Base-by-base conservation (phyloP, 2,888 invertebrate species). In the Acrobasis suavella region DNA sequence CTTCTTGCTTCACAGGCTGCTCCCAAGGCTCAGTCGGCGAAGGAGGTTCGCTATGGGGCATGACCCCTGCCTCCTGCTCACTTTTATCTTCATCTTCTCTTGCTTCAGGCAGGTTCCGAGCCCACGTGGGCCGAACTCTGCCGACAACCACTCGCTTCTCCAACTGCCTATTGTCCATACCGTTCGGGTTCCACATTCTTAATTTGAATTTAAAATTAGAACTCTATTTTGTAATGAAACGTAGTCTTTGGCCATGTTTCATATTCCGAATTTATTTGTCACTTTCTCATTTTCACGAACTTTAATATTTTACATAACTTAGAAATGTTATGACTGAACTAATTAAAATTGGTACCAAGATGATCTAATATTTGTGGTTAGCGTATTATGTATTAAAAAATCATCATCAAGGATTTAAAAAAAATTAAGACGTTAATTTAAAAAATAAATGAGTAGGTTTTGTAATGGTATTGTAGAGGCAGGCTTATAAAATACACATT, bases 131-230 rank as follows among this genome's bases (percentile, higher is more conserved):
- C 54, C 93, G 75, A 63, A 93, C 93, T 67, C 92, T 83, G 66
- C 94, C 94, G 62, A 94, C 93, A 67, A 94, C 93, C 70, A 94
- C 93, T 65, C 94, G 87, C 81, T 94, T 94, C 86, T 94, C 94
- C 86, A 93, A 88, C 76, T 93, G 93, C 74, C 92, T 91, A 77
- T 90, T 85, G 62, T 89, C 92, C 76, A 85, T 82, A 69, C 86
- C 78, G 70, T 89, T 89, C 64, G 89, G 90, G 74, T 92, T 92
- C 93, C 92, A 93, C 91, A 92, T 91, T 67, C 72, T 80, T 58
- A 22, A 39, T 64, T 56, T 14, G 32, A 60, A 60, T 50, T 60
- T 50, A 39, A 52, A 49, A 55, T 56, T 22, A 15, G 49, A 56
- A 56, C 49, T 49, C 54, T 46, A 46, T 49, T 14, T 32, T 46